Evolutionary conservation across 2,113 vertebrate species (phyloP).

Genomic region (Hiodon tergisus): DNA sequence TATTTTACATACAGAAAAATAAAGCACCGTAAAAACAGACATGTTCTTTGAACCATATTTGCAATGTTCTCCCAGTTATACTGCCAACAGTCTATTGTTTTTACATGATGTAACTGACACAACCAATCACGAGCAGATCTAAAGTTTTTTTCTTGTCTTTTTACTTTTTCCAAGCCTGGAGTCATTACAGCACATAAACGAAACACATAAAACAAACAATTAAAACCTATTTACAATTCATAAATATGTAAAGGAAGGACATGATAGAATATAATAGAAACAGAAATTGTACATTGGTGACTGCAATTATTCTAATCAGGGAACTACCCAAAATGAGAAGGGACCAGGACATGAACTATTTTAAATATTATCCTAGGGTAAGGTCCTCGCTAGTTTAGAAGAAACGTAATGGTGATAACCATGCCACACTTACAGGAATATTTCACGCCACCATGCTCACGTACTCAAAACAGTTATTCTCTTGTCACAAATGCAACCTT

Average conservation of each 20-base stretch:
- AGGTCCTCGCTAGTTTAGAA: conserved; percentile 14
- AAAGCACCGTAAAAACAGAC: conserved; percentile 19
- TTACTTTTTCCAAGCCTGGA: conserved; percentile 51
- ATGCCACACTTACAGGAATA: background rate
- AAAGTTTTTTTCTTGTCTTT: conserved; percentile 34
- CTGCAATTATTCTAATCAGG: background rate
- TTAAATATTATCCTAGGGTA: background rate
- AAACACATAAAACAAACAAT: conserved; percentile 47
- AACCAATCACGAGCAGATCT: conserved; percentile 62
- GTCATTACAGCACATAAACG: conserved; percentile 54
- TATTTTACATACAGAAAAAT: background rate
- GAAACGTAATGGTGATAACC: background rate
- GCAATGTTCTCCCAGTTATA: conserved; percentile 35
- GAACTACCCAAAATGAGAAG: background rate
- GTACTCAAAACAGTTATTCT: background rate
- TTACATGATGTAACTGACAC: conserved; percentile 41
- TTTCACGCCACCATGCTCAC: background rate
- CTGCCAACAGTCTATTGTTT: conserved; percentile 36
- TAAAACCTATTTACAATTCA: conserved; percentile 41
- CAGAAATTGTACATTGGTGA: conserved; percentile 10
- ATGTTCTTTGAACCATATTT: conserved; percentile 19
- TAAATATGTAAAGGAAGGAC: conserved; percentile 50
- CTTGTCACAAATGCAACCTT: background rate
- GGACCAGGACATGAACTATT: background rate
- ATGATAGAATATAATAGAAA: background rate